Evolutionary conservation across 2,797 vertebrate species (phyloP).

Genomic region (Crenuchus spilurus): DNA sequence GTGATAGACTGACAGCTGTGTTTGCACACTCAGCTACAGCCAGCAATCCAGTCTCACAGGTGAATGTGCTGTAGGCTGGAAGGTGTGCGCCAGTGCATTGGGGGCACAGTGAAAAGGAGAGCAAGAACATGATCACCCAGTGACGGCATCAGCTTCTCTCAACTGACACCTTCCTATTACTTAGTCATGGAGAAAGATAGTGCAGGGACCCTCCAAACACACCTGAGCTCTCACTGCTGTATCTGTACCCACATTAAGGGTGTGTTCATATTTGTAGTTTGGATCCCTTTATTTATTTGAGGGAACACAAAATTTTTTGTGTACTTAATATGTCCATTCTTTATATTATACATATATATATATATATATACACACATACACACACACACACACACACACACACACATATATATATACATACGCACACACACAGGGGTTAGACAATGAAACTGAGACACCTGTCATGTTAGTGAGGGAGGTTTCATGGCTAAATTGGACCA

Average conservation of each 20-base stretch:
- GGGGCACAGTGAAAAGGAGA: slow-evolving; percentile 4
- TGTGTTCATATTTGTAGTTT: no score
- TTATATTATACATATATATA: not conserved
- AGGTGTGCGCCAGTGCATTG: not conserved
- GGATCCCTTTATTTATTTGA: no score
- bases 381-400: not conserved
- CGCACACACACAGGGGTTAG: no score
- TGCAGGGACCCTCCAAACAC: slow-evolving; percentile 1
- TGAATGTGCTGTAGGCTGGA: not conserved
- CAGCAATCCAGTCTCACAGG: slow-evolving; percentile 21
- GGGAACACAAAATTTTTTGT: no score
- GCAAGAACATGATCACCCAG: slow-evolving; percentile 35
- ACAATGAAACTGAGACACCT: no score
- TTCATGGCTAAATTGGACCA: no score
- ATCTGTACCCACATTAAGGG: not conserved
- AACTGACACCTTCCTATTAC: slow-evolving; percentile 35
- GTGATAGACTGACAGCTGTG: slow-evolving; percentile 17
- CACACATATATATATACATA: no score
- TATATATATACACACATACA: not conserved
- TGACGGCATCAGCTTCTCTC: slow-evolving; percentile 4
- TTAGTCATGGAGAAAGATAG: slow-evolving; percentile 30
- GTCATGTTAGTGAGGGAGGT: no score
- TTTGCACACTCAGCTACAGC: not conserved
- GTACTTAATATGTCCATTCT: no score
- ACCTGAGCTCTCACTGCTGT: not conserved